phyloP scores from a whole-genome alignment of 2,113 vertebrate genomes.

The Fregetta grallaria region DNA sequence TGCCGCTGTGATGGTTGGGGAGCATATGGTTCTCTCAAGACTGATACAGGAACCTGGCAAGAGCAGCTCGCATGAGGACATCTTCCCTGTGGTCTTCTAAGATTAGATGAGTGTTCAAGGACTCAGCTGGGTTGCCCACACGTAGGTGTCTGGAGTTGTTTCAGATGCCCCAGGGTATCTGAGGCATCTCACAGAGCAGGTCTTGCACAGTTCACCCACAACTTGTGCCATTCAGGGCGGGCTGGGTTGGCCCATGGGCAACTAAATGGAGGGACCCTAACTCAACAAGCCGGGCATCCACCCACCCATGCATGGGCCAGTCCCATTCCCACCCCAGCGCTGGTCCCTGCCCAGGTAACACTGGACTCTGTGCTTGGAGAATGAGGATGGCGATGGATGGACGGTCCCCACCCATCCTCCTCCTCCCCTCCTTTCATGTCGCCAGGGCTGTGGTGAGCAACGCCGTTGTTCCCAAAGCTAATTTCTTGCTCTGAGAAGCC shows the following conservation, averaged over 20 bases:
- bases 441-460: background rate
- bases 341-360: background rate
- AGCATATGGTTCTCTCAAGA: background rate
- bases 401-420: background rate
- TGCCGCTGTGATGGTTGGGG: rapidly evolving
- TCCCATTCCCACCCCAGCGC: background rate
- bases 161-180: background rate
- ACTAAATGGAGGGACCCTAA: background rate
- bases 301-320: rapidly evolving
- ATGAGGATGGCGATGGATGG: background rate
- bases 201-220: background rate
- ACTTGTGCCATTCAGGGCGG: too few relatives aligned
- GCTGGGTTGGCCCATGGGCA: too few relatives aligned
- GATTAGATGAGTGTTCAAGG: background rate
- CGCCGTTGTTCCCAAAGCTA: rapidly evolving
- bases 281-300: background rate
- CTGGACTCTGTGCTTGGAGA: too few relatives aligned
- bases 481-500: background rate
- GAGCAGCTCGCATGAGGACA: background rate
- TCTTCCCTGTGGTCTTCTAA: background rate
- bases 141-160: background rate
- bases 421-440: background rate
- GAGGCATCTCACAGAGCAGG: background rate
- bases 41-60: background rate
- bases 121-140: background rate